phyloP scores from a whole-genome alignment of 2,888 invertebrate genomes.

The Cremastobaeus sp. region DNA sequence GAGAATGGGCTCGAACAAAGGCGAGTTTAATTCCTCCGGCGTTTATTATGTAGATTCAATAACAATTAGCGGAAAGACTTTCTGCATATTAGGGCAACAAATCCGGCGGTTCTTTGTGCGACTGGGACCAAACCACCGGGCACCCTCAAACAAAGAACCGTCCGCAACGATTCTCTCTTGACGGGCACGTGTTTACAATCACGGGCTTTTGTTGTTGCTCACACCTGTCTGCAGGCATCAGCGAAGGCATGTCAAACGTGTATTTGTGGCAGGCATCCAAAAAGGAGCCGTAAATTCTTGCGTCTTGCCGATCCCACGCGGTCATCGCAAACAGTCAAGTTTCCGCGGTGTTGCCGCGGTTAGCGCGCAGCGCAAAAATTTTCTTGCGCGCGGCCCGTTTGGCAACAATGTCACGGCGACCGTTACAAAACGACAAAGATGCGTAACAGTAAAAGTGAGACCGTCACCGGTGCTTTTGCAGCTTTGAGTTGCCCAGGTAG shows the following conservation, averaged over 20 bases:
- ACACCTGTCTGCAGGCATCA: background rate
- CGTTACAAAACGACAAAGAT: constrained; percentile 34
- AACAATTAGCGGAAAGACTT: too few relatives aligned
- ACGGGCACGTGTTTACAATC: constrained; percentile 3
- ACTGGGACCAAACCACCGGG: too few relatives aligned
- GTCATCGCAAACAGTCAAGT: constrained; percentile 21
- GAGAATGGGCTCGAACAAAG: too few relatives aligned
- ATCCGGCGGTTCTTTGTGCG: too few relatives aligned
- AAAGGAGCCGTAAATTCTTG: background rate
- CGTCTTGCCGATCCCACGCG: constrained; percentile 26
- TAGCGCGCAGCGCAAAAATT: constrained; percentile 14
- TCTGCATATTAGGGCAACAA: too few relatives aligned
- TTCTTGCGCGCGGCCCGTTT: constrained; percentile 17
- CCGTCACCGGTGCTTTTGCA: constrained; percentile 15
- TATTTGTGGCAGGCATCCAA: constrained; percentile 4
- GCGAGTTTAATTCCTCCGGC: too few relatives aligned
- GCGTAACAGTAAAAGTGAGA: constrained; percentile 35
- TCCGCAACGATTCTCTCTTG: too few relatives aligned
- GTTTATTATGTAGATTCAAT: too few relatives aligned
- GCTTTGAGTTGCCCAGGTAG: too few relatives aligned
- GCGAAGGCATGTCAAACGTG: background rate
- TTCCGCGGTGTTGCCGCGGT: constrained; percentile 28
- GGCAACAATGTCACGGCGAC: constrained; percentile 27
- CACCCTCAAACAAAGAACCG: too few relatives aligned
- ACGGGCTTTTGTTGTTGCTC: constrained; percentile 4